A percentile compares a stretch with the other conserved stretches of the same genome.
phyloP scores from a whole-genome alignment of 2,888 invertebrate genomes.

The Tigriopus californicus region DNA sequence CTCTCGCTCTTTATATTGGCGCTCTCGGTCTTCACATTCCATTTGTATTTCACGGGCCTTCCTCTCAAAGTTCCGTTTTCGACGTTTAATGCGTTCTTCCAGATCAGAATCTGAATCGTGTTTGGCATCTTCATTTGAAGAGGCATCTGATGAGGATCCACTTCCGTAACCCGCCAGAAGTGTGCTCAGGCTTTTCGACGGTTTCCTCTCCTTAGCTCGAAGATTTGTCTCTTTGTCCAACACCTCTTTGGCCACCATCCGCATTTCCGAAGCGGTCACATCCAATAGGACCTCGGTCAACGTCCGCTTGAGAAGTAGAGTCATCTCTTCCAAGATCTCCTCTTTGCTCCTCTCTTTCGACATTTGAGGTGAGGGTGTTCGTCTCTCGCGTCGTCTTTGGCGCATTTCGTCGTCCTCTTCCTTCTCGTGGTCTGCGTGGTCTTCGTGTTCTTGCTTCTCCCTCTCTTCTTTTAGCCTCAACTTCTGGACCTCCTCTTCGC shows the following conservation, averaged over 20 bases:
- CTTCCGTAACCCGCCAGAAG: slow-evolving; percentile 43
- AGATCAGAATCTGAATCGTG: slow-evolving; percentile 2
- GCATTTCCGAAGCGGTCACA: slow-evolving; percentile 78
- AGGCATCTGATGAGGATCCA: slow-evolving; percentile 17
- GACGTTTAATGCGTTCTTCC: background rate
- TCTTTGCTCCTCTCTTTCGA: slow-evolving; percentile 23
- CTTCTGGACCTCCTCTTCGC: background rate
- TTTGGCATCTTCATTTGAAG: background rate
- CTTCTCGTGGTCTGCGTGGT: too few relatives aligned
- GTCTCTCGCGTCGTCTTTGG: slow-evolving; percentile 18
- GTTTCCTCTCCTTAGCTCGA: slow-evolving; percentile 38
- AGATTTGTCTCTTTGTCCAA: slow-evolving; percentile 41
- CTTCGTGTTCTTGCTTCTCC: too few relatives aligned
- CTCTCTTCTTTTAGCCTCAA: slow-evolving; percentile 18
- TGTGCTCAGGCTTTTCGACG: slow-evolving; percentile 74
- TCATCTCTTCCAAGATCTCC: slow-evolving; percentile 27
- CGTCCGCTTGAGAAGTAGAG: slow-evolving; percentile 65
- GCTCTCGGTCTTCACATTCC: slow-evolving; percentile 4
- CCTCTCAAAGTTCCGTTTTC: slow-evolving; percentile 7
- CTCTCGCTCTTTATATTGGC: background rate
- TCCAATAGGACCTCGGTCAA: slow-evolving; percentile 84
- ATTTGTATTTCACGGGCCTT: background rate
- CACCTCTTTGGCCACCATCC: slow-evolving; percentile 63
- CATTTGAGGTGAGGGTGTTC: slow-evolving; percentile 24
- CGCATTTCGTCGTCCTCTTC: slow-evolving; percentile 19